Percentiles rank a stretch among this genome's conserved stretches.
Evolutionary conservation across 2,797 vertebrate genomes (phyloP).

Genomic region (Paramormyrops hopkinsi): DNA sequence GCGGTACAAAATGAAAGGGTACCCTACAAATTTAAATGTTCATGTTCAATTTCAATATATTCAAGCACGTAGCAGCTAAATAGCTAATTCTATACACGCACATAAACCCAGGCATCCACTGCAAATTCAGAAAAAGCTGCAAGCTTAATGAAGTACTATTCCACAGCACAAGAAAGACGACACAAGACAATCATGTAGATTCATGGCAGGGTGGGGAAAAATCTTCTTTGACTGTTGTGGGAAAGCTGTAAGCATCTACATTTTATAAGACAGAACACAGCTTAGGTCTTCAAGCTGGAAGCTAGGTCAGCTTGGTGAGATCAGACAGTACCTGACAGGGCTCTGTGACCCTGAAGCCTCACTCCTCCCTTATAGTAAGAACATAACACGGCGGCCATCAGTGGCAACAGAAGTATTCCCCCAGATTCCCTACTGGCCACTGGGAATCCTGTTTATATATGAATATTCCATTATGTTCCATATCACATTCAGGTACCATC

Average conservation of each 20-base stretch:
- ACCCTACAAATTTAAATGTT: not conserved
- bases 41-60: not conserved
- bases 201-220: not conserved
- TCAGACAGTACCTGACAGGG: not conserved
- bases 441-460: not conserved
- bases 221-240: not conserved
- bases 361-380: not conserved
- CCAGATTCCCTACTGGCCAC: not conserved
- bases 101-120: not conserved
- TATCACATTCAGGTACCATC: not conserved
- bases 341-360: not conserved
- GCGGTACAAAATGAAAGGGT: not conserved
- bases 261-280: not conserved
- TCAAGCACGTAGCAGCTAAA: not conserved
- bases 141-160: not conserved
- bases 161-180: not conserved
- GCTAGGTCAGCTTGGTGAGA: not conserved
- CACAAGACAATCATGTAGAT: not conserved
- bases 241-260: not conserved
- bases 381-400: not conserved
- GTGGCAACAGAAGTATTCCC: not conserved
- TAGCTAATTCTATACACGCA: not conserved
- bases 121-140: not conserved
- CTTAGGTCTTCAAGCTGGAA: not conserved
- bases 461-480: not conserved